phyloP scores from a whole-genome alignment of 1,140 invertebrate genomes.

The Plodia interpunctella region DNA sequence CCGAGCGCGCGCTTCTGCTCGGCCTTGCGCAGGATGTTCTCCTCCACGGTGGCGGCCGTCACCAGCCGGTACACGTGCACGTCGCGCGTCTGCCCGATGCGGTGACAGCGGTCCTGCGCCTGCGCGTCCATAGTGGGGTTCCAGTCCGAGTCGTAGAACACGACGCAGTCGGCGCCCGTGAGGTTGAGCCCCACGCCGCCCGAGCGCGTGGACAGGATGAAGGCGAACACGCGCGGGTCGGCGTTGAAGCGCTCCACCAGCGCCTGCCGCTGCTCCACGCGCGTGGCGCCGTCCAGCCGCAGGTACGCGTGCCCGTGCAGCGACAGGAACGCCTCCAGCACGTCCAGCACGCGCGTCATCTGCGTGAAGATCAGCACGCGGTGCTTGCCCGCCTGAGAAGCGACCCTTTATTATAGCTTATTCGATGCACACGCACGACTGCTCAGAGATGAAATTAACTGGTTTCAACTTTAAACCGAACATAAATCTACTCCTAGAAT shows the following conservation, averaged over 20 bases:
- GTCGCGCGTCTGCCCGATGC: constrained; percentile 99
- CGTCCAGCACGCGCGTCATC: constrained; percentile 99
- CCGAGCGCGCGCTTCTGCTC: constrained; percentile 98
- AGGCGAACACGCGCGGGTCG: constrained; percentile 96
- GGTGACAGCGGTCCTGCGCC: constrained; percentile 98
- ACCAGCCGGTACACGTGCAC: constrained; percentile 99
- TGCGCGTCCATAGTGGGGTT: constrained; percentile 99
- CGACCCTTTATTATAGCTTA: background rate
- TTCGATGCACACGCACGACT: too few species aligned
- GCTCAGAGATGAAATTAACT: too few species aligned
- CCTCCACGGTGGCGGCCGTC: constrained; percentile 98
- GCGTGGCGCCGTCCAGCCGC: constrained; percentile 97
- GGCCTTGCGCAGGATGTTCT: constrained; percentile 99
- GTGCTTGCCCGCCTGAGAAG: constrained; percentile 84
- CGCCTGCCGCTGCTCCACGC: constrained; percentile 95
- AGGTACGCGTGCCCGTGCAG: constrained; percentile 98
- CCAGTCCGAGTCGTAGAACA: constrained; percentile 99
- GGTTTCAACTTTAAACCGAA: too few species aligned
- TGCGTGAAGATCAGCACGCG: constrained; percentile 99
- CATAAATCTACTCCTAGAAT: too few species aligned
- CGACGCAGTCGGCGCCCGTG: constrained; percentile 99
- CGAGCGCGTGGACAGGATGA: constrained; percentile 98
- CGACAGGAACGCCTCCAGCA: constrained; percentile 97
- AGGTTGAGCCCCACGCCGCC: constrained; percentile 99
- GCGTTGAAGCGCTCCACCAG: constrained; percentile 99